A percentile compares a stretch with the other conserved stretches of the same genome.
Conservation (phyloP, 2,888 invertebrate genomes). For the Petrophora chlorosata region DNA sequence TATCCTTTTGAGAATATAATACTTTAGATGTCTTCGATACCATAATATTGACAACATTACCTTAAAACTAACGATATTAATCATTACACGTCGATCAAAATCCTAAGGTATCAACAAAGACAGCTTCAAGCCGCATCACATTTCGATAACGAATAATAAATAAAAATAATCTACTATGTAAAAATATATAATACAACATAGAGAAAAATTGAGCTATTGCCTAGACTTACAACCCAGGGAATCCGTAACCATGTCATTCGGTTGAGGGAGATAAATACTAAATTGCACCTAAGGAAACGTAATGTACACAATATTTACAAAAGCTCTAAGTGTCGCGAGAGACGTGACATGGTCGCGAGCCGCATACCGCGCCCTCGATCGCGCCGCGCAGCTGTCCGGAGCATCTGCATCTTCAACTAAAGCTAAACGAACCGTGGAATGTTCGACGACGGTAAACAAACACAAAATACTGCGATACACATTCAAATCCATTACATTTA, state of each 20-base stretch:
- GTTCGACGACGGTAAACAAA: constrained; percentile 31
- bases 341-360: constrained; percentile 75
- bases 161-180: constrained; percentile 68
- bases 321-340: constrained; percentile 44
- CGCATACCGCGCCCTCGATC: too few relatives aligned
- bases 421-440: constrained; percentile 41
- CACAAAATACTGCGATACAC: constrained; percentile 41
- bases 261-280: constrained; percentile 38
- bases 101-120: constrained; percentile 61
- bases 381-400: too few relatives aligned
- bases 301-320: constrained; percentile 67
- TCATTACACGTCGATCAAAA: constrained; percentile 63
- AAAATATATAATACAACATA: constrained; percentile 49
- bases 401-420: constrained; percentile 37
- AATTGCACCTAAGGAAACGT: constrained; percentile 49
- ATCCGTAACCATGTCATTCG: constrained; percentile 74
- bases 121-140: constrained; percentile 76
- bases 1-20: constrained; percentile 59
- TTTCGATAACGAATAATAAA: constrained; percentile 63
- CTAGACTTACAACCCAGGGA: constrained; percentile 81
- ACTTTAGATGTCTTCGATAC: constrained; percentile 51
- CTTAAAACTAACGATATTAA: constrained; percentile 62
- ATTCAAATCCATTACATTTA: constrained; percentile 44
- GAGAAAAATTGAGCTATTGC: constrained; percentile 74
- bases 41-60: constrained; percentile 62